Base-by-base conservation (phyloP, 2,888 invertebrate species). In the Kryphioiulus occultus region DNA sequence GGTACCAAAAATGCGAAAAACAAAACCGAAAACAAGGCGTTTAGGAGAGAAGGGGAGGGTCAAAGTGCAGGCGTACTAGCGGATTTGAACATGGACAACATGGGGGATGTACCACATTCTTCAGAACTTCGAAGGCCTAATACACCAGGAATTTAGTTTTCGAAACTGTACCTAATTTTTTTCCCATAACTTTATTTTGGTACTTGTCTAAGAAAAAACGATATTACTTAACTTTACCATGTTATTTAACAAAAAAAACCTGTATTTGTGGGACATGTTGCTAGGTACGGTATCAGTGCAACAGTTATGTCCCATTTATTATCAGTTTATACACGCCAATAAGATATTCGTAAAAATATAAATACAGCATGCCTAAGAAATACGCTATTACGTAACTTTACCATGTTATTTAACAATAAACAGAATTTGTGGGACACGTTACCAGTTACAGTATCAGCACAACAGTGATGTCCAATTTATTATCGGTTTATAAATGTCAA, bases 51-150 rank as follows among this genome's bases (percentile, higher is more conserved):
- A 30, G 30, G 78, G 78, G 78, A 78, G 78, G 78, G 78, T 78
- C 78, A 78, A 78, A 78, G 26, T 30, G n/a, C n/a, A n/a, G 78
- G 30, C 26, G 78, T 78, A 10, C 15, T 44, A 9, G 12, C 68
- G 26, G 26, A 68, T 68, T 68, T 10, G 10, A 78, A 78, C 78
- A 68, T 68, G 68, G 68, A 22, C 68, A 68, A 68, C 68, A 78
- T 78, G 78, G 78, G 78, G 78, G 30, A 78, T 78, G 78, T 78
- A 78, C 78, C 78, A 78, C 78, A 78, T 78, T 78, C 78, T 78
- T 78, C 78, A 78, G 78, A 30, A 30, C 17, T 78, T 78, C 15
- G 4, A 26, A 78, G 17, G 78, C 78, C 78, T 78, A 78, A 78
- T 78, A 30, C 30, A 15, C 30, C 12, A 30, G 78, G 78, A 78